Evolutionary conservation across 2,888 invertebrate genomes (phyloP), one percentile per base, ranked within the genome.

Genomic region (Caenorhabditis drosophilae): DNA sequence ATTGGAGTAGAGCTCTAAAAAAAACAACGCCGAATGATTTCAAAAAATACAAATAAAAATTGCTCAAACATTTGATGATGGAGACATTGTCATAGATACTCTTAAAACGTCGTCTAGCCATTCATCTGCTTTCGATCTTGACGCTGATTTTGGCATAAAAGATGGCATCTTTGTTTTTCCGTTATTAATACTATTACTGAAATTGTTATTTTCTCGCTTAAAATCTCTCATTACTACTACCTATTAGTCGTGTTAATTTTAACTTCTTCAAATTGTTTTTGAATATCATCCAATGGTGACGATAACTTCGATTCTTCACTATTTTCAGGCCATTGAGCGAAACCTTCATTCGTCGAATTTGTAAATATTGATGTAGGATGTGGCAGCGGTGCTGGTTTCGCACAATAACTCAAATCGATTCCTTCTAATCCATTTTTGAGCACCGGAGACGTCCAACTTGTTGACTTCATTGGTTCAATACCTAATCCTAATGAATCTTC

Each of bases 71-170:
- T 23, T 42, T 18, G 55, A 36, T 15, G 55, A 47, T n/a, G 61
- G 62, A 4, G 67, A 63, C 49, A 64, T 57, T 35, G 63, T 68
- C 53, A 74, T 58, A 23, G 71, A 68, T 22, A 62, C 61, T 42
- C 67, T 50, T 12, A 78, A 46, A 26, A 69, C 68, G 27, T 76
- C 67, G 16, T 76, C 75, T 18, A 78, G 57, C 78, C 78, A 78
- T 25, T 70, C 72, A 50, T 78, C 78, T 1, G 78, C 76, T 38
- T 66, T 70, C 0, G 53, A 46, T 1, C 58, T 35, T 22, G 58
- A 60, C 11, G 50, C 20, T 9, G 45, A 46, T 3, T 26, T 45
- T 9, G 36, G n/a, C 16, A 36, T 9, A 36, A 31, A 31, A 6
- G 31, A 31, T 31, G 31, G 31, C 6, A 31, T 12, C 6, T 12